These are phyloP conservation scores for Drosophila athabasca DNA, from an alignment of 1,140 invertebrate genomes.

Conservation along the genomic window DNA sequence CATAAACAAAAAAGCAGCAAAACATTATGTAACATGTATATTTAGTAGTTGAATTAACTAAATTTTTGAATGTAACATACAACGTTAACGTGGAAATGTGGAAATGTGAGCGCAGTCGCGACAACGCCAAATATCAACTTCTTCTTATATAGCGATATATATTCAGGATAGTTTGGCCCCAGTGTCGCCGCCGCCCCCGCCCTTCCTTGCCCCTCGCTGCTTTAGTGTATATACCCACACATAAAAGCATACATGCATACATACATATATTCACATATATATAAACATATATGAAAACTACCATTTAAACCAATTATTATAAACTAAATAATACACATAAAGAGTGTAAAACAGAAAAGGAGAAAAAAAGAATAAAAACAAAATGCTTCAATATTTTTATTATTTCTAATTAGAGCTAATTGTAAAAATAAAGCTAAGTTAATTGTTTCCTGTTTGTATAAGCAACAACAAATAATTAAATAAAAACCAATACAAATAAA, in stretches of 20 bases:
- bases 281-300: conserved; percentile 41
- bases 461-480: conserved; percentile 64
- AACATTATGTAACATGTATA: conserved; percentile 61
- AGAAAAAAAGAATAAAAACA: conserved; percentile 37
- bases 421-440: conserved; percentile 74
- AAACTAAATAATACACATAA: conserved; percentile 61
- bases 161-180: conserved; percentile 51
- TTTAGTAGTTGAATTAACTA: conserved; percentile 74
- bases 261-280: conserved; percentile 11
- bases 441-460: conserved; percentile 80
- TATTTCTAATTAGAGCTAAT: conserved; percentile 76
- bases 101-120: conserved; percentile 36
- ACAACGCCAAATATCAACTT: conserved; percentile 53
- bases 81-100: conserved; percentile 21
- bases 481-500: conserved; percentile 44
- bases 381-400: conserved; percentile 80
- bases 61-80: conserved; percentile 59
- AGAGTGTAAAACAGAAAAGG: conserved; percentile 52
- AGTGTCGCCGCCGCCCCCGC: conserved; percentile 24
- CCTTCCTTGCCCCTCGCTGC: conserved; percentile 31
- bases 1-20: conserved; percentile 44
- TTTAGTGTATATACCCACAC: conserved; percentile 64
- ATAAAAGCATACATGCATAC: conserved; percentile 28
- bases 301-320: conserved; percentile 61
- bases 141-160: conserved; percentile 59